These are phyloP conservation scores for Synergus laeviventris DNA, from an alignment of 2,888 invertebrate genomes.

Conservation along the genomic window DNA sequence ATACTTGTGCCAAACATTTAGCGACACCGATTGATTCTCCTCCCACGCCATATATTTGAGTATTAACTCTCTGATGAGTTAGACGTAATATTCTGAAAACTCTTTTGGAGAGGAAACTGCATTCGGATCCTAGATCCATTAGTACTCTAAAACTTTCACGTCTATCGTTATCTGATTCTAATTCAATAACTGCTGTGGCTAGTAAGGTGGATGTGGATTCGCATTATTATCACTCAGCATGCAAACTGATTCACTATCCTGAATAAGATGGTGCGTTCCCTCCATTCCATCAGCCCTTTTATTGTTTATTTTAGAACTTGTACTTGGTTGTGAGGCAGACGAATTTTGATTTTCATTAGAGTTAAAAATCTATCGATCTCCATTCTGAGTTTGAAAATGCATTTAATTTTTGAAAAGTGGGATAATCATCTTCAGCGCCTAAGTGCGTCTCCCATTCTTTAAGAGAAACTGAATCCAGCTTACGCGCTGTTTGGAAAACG, in stretches of 20 bases:
- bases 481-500: too few species aligned
- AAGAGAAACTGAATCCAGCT: too few species aligned
- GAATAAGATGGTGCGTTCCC: neutral
- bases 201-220: neutral
- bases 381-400: too few species aligned
- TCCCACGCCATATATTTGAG: neutral
- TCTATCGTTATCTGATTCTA: neutral
- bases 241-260: neutral
- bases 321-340: neutral
- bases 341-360: neutral
- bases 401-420: neutral
- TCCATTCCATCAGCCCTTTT: too few species aligned
- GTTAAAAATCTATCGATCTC: neutral
- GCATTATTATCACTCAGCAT: neutral
- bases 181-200: neutral
- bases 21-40: neutral
- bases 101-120: neutral
- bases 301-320: too few species aligned
- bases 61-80: neutral
- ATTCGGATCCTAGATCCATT: neutral
- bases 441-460: neutral
- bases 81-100: neutral
- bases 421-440: neutral
- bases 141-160: neutral
- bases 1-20: conserved; percentile 24